A percentile compares a stretch with the other conserved stretches of the same genome.
Evolutionary conservation across 1,140 invertebrate species (phyloP).

Genomic region (Cherax quadricarinatus): DNA sequence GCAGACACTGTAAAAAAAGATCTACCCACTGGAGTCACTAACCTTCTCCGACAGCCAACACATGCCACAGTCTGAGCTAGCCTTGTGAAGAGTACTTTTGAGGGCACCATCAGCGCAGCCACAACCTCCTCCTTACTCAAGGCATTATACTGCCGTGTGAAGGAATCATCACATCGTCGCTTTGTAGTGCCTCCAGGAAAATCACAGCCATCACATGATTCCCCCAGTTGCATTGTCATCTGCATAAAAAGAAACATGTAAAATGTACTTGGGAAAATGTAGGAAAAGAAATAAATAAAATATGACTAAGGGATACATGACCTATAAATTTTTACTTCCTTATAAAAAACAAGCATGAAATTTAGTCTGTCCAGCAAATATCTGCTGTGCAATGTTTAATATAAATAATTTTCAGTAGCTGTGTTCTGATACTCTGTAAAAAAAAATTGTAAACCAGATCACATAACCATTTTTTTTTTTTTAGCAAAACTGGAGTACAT

Average conservation of each 20-base stretch:
- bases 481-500: too few relatives aligned
- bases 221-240: slow-evolving; percentile 69
- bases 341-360: background rate
- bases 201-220: slow-evolving; percentile 50
- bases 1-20: too few relatives aligned
- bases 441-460: too few relatives aligned
- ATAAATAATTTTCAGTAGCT: too few relatives aligned
- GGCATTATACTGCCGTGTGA: slow-evolving; percentile 33
- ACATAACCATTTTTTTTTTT: too few relatives aligned
- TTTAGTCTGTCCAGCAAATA: too few relatives aligned
- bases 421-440: too few relatives aligned
- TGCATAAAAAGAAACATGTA: background rate
- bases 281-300: too few relatives aligned
- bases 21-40: background rate
- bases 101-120: slow-evolving; percentile 55
- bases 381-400: too few relatives aligned
- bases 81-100: slow-evolving; percentile 53
- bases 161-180: slow-evolving; percentile 54
- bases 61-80: slow-evolving; percentile 58
- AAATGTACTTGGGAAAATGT: background rate
- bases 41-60: slow-evolving; percentile 64
- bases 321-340: background rate
- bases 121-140: slow-evolving; percentile 56
- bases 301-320: too few relatives aligned
- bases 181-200: slow-evolving; percentile 29